These are phyloP conservation scores for Odontamblyopus rebecca DNA, from an alignment of 2,797 vertebrate genomes.

Conservation along the genomic window DNA sequence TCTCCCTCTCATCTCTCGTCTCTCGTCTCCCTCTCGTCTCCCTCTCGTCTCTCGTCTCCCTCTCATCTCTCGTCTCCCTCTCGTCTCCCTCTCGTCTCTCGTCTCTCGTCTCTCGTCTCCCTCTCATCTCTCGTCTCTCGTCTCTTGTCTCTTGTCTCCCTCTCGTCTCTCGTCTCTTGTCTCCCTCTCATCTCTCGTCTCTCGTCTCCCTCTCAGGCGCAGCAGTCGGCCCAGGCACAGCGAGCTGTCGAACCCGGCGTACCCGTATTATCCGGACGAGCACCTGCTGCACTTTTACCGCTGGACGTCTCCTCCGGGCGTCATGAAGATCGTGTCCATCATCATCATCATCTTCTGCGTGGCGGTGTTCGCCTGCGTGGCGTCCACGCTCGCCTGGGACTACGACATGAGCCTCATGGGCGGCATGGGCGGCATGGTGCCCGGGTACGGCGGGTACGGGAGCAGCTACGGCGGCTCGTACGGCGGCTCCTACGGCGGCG, in stretches of 20 bases:
- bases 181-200: no score
- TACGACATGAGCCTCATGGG: conserved; percentile 75
- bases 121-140: no score
- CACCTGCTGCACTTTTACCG: conserved; percentile 84
- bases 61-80: no score
- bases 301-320: conserved; percentile 88
- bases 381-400: conserved; percentile 89
- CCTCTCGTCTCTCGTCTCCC: no score
- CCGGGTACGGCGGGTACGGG: conserved; percentile 47
- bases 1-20: no score
- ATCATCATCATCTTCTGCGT: conserved; percentile 88
- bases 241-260: conserved; percentile 78
- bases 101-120: no score
- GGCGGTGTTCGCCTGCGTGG: conserved; percentile 88
- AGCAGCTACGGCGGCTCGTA: conserved; percentile 12
- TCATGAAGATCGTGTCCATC: conserved; percentile 88
- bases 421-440: conserved; percentile 59
- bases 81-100: no score
- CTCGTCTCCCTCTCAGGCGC: conserved; percentile 19
- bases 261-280: conserved; percentile 82
- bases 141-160: no score
- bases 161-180: no score
- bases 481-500: background rate
- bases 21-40: no score
- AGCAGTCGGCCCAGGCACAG: conserved; percentile 77